Evolutionary conservation across 2,797 vertebrate species (phyloP).

Genomic region (Malacoctenus gilli): DNA sequence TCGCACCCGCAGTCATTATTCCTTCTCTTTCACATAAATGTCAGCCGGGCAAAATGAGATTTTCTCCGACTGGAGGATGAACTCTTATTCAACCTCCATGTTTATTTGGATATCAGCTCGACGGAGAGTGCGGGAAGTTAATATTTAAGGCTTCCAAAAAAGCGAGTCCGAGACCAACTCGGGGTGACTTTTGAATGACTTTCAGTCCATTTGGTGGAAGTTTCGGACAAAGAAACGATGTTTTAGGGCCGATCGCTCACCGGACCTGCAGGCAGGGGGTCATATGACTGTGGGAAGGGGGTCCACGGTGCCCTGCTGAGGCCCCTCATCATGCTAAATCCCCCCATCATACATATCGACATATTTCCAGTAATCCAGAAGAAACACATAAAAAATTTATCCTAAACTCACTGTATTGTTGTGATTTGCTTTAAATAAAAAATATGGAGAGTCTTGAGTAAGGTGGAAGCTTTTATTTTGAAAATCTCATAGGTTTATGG

Average conservation of each 20-base stretch:
- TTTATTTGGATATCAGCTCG: conserved; percentile 42
- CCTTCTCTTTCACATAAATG: conserved; percentile 37
- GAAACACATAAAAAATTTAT: too few species aligned
- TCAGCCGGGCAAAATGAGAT: conserved; percentile 49
- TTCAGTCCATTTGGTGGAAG: conserved; percentile 11
- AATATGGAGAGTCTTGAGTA: too few species aligned
- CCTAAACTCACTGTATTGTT: too few species aligned
- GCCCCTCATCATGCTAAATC: too few species aligned
- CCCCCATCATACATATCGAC: too few species aligned
- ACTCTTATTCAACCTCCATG: conserved; percentile 41
- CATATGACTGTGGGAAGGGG: too few species aligned
- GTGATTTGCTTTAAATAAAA: too few species aligned
- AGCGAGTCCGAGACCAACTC: background rate
- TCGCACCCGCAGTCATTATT: conserved; percentile 17
- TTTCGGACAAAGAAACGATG: conserved; percentile 4
- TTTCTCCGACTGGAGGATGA: conserved; percentile 33
- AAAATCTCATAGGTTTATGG: too few species aligned
- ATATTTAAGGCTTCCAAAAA: conserved; percentile 24
- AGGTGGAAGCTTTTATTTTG: too few species aligned
- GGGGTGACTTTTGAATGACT: conserved; percentile 23
- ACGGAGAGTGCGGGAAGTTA: background rate
- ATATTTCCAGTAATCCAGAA: too few species aligned
- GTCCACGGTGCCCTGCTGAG: too few species aligned
- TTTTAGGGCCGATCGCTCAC: conserved; percentile 10
- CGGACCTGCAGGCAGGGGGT: background rate